A percentile compares a stretch with the other conserved stretches of the same genome.
Conservation (phyloP, 2,797 vertebrate species). For the Parauchenoglanis punctatus region DNA sequence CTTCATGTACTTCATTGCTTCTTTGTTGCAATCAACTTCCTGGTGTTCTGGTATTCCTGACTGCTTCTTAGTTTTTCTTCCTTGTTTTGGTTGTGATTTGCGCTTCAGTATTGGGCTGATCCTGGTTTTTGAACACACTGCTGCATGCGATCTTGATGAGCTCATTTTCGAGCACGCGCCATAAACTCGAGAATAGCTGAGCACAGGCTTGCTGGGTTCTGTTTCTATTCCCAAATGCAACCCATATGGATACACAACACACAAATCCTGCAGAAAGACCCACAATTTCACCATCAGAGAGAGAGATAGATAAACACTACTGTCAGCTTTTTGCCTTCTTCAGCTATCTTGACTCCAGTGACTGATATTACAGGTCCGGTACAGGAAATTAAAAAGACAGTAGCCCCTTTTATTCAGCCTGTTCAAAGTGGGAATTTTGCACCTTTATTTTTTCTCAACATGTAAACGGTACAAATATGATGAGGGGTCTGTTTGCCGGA, state of each 20-base stretch:
- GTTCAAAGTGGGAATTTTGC: too few species aligned
- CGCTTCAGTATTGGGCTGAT: neutral
- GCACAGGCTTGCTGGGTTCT: slow-evolving; percentile 7
- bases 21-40: neutral
- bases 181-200: slow-evolving; percentile 47
- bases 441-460: too few species aligned
- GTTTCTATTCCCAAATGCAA: slow-evolving; percentile 13
- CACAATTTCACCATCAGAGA: neutral
- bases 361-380: slow-evolving; percentile 11
- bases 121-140: slow-evolving; percentile 16
- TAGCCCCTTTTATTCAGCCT: too few species aligned
- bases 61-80: neutral
- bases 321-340: slow-evolving; percentile 8
- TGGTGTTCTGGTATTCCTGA: neutral
- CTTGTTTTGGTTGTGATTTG: neutral
- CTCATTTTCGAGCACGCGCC: slow-evolving; percentile 32
- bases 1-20: too few species aligned
- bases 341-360: neutral
- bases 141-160: slow-evolving; percentile 15
- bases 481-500: too few species aligned
- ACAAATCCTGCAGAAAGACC: neutral
- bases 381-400: neutral
- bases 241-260: slow-evolving; percentile 29
- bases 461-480: too few species aligned
- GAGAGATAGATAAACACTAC: neutral